Evolutionary conservation across 2,113 vertebrate genomes (phyloP).

Genomic region (Corythornis vintsioides): DNA sequence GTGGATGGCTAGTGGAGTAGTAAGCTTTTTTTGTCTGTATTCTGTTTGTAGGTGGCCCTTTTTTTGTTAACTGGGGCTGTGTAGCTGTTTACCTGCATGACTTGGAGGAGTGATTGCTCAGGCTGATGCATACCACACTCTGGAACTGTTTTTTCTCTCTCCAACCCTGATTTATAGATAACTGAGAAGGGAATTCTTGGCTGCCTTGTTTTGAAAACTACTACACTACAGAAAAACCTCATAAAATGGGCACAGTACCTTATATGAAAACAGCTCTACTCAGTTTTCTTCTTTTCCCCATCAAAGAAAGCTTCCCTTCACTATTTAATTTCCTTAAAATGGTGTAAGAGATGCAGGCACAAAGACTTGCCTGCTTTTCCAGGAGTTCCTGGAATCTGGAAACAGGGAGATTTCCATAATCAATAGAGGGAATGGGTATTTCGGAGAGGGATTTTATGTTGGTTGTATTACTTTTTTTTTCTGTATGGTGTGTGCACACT

Average conservation of each 20-base stretch:
- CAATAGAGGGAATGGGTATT: background rate
- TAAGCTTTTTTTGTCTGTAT: background rate
- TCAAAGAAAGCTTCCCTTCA: background rate
- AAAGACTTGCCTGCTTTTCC: background rate
- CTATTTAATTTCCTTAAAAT: background rate
- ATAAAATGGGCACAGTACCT: background rate
- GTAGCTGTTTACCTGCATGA: conserved; percentile 8
- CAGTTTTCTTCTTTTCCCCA: background rate
- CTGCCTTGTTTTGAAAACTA: conserved; percentile 39
- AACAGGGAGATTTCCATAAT: background rate
- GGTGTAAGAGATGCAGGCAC: background rate
- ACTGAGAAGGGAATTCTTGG: conserved; percentile 22
- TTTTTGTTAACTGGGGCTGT: background rate
- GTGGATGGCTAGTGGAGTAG: background rate
- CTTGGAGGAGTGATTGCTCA: background rate
- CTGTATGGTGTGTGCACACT: background rate
- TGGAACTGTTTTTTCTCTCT: conserved; percentile 8
- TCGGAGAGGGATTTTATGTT: background rate
- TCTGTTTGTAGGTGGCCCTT: background rate
- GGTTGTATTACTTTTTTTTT: background rate
- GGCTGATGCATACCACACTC: background rate
- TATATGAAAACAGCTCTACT: background rate
- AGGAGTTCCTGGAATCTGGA: background rate
- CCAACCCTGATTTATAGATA: conserved; percentile 41
- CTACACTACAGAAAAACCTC: background rate